These are phyloP conservation scores for Jordanella pulchra DNA, from an alignment of 2,797 vertebrate species.

Conservation along the genomic window DNA sequence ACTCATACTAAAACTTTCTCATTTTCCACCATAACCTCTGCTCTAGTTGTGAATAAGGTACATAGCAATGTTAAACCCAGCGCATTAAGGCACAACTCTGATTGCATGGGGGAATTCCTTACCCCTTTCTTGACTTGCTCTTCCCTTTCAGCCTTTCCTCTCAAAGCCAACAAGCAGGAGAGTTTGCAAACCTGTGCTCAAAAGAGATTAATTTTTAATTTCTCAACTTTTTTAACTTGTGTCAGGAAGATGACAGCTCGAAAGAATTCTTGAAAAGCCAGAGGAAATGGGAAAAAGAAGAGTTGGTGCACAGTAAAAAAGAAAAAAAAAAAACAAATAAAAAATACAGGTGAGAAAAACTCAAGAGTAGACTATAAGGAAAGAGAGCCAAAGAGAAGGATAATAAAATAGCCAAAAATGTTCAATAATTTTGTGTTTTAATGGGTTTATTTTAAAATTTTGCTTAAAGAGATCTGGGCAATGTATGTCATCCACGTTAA, in stretches of 20 bases:
- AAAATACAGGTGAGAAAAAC: constrained; percentile 29
- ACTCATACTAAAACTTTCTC: constrained; percentile 22
- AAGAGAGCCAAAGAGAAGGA: not conserved
- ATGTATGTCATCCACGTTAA: constrained; percentile 2
- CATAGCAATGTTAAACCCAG: constrained; percentile 68
- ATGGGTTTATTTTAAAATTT: not conserved
- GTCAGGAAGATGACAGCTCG: constrained; percentile 66
- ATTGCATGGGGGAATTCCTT: constrained; percentile 70
- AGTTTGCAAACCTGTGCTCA: constrained; percentile 58
- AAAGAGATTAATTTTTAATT: constrained; percentile 82
- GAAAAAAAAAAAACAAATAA: constrained; percentile 6
- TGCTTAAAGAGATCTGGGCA: constrained; percentile 9
- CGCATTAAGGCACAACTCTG: constrained; percentile 58
- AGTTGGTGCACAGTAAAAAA: constrained; percentile 22
- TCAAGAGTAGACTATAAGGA: constrained; percentile 4
- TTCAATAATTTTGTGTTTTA: not conserved
- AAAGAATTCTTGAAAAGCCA: constrained; percentile 52
- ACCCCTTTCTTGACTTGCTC: constrained; percentile 50
- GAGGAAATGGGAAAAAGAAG: constrained; percentile 25
- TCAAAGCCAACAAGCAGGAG: constrained; percentile 48
- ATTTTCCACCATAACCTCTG: constrained; percentile 55
- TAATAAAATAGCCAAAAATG: constrained; percentile 12
- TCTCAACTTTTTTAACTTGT: constrained; percentile 72
- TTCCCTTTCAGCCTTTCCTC: constrained; percentile 41
- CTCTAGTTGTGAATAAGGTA: constrained; percentile 67